phyloP scores from a whole-genome alignment of 2,888 invertebrate species.

The Neoscelio sp. region DNA sequence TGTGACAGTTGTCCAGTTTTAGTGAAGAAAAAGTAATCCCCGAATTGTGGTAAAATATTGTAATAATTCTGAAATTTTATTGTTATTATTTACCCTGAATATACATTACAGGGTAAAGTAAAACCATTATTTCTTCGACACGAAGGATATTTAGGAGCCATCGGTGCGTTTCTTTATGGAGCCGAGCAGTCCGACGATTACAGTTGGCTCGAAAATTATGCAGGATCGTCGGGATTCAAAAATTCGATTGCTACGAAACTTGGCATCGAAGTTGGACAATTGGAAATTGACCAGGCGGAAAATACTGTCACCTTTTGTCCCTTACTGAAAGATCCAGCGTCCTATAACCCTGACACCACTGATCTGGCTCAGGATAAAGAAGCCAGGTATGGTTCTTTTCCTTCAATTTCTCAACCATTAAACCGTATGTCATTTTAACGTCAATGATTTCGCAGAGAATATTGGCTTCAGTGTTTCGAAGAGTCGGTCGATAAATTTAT shows the following conservation, averaged over 20 bases:
- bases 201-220: constrained; percentile 89
- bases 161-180: constrained; percentile 88
- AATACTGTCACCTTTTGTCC: constrained; percentile 88
- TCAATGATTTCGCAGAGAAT: constrained; percentile 83
- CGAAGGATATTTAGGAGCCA: constrained; percentile 89
- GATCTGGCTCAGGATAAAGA: constrained; percentile 93
- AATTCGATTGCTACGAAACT: constrained; percentile 83
- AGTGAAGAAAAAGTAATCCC: too few relatives aligned
- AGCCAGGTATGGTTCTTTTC: constrained; percentile 86
- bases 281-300: constrained; percentile 83
- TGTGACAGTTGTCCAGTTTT: too few relatives aligned
- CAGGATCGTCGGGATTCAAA: constrained; percentile 86
- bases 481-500: constrained; percentile 94
- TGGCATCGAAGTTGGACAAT: constrained; percentile 80
- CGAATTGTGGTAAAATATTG: too few relatives aligned
- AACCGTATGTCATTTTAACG: neutral
- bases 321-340: constrained; percentile 89
- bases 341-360: constrained; percentile 96
- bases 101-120: constrained; percentile 84
- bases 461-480: constrained; percentile 97
- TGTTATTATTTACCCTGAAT: neutral
- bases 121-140: constrained; percentile 88
- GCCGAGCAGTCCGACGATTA: constrained; percentile 86
- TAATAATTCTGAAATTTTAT: too few relatives aligned
- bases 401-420: too few relatives aligned